Conservation (phyloP, 35 echinoderm and acorn worm genomes). For the Eucidaris tribuloides region DNA sequence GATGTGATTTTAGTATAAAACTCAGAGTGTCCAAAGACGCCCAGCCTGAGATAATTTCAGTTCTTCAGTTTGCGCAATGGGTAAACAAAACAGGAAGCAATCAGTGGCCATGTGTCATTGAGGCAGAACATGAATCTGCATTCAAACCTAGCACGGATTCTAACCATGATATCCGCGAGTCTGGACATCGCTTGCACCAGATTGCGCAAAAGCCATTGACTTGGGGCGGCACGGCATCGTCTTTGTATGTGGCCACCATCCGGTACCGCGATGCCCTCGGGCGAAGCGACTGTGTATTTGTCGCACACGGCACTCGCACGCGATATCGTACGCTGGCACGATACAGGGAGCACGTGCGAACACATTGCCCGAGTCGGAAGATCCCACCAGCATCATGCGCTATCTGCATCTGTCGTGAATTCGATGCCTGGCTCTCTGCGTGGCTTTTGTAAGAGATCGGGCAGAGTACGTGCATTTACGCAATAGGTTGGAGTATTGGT, state of each 20-base stretch:
- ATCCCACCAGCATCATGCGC: slow-evolving; percentile 28
- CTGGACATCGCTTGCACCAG: slow-evolving; percentile 43
- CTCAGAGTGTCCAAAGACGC: too few species aligned
- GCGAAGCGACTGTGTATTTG: slow-evolving; percentile 44
- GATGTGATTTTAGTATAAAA: too few species aligned
- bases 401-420: slow-evolving; percentile 24
- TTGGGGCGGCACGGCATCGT: slow-evolving; percentile 32
- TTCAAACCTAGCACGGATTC: slow-evolving; percentile 47
- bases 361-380: slow-evolving; percentile 65
- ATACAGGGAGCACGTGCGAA: slow-evolving; percentile 56
- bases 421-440: slow-evolving; percentile 39
- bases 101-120: slow-evolving; percentile 40
- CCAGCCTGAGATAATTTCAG: too few species aligned
- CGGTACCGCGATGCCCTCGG: slow-evolving; percentile 33
- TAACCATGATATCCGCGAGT: not conserved
- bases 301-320: slow-evolving; percentile 2
- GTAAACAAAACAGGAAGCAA: too few species aligned
- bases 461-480: slow-evolving; percentile 25
- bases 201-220: slow-evolving; percentile 47
- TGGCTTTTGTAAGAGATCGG: slow-evolving; percentile 47
- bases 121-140: slow-evolving; percentile 7
- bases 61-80: too few species aligned
- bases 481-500: slow-evolving; percentile 65
- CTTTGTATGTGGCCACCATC: slow-evolving; percentile 31
- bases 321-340: slow-evolving; percentile 46